These are phyloP conservation scores for Desmodus rotundus DNA, from an alignment of 2,113 vertebrate species.

Conservation along the genomic window DNA sequence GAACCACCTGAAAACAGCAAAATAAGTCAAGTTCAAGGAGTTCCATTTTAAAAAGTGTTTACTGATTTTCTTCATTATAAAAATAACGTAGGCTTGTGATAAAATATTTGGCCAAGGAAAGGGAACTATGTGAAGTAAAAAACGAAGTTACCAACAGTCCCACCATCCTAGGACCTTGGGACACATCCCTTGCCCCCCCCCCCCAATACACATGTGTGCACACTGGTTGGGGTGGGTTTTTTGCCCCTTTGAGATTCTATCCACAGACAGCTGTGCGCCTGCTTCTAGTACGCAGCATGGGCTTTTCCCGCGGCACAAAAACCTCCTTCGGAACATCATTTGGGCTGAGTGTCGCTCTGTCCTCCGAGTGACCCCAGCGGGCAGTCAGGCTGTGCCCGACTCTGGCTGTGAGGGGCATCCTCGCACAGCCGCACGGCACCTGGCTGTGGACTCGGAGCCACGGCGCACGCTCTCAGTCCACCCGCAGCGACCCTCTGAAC, in stretches of 20 bases:
- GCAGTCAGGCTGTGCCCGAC: neutral
- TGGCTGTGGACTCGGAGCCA: too few relatives aligned
- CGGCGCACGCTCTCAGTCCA: neutral
- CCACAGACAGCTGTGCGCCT: neutral
- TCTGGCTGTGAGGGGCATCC: neutral
- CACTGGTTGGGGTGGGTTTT: accelerated
- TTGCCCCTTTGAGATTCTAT: neutral
- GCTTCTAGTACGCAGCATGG: neutral
- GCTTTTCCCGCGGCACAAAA: neutral
- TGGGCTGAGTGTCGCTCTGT: neutral
- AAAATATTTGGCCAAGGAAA: neutral
- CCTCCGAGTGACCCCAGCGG: neutral
- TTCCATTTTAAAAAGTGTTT: neutral
- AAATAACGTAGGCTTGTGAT: neutral
- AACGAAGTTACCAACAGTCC: neutral
- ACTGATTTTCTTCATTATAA: neutral
- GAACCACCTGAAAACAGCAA: conserved; percentile 84
- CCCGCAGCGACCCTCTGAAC: neutral
- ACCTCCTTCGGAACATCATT: neutral
- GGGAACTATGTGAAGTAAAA: neutral
- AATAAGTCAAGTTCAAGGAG: neutral
- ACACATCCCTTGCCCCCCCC: too few relatives aligned
- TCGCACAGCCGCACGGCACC: too few relatives aligned
- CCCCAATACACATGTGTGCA: accelerated
- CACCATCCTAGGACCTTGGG: neutral